Conservation (phyloP, 1,140 invertebrate species). For the Cataglyphis hispanica region DNA sequence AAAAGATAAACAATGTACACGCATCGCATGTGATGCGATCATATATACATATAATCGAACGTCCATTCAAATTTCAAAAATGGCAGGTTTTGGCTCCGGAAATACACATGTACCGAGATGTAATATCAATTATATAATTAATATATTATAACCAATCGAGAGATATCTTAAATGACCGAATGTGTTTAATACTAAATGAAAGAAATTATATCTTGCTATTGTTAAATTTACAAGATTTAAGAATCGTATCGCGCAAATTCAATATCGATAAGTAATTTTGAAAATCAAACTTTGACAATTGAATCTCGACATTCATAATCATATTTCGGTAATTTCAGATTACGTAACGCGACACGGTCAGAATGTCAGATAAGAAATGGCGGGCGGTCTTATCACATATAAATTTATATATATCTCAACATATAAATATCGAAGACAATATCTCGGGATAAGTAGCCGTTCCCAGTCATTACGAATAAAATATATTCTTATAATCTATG, state of each 20-base stretch:
- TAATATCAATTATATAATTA: slow-evolving; percentile 7
- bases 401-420: not conserved
- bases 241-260: not conserved
- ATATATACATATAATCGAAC: not conserved
- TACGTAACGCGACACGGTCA: slow-evolving; percentile 45
- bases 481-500: no score
- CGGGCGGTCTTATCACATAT: not conserved
- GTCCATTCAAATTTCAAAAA: not conserved
- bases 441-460: not conserved
- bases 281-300: not conserved
- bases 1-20: not conserved
- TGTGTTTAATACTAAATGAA: no score
- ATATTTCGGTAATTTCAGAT: slow-evolving; percentile 15
- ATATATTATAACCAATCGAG: not conserved
- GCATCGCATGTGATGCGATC: no score
- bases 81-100: no score
- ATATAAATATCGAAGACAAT: not conserved
- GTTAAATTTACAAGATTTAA: not conserved
- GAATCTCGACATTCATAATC: not conserved
- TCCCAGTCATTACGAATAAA: not conserved
- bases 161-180: not conserved
- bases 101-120: not conserved
- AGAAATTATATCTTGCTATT: not conserved
- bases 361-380: not conserved
- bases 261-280: not conserved